Percentiles rank a stretch among this genome's conserved stretches.
Evolutionary conservation across 1,140 invertebrate genomes (phyloP).

Genomic region (Melitaea cinxia): DNA sequence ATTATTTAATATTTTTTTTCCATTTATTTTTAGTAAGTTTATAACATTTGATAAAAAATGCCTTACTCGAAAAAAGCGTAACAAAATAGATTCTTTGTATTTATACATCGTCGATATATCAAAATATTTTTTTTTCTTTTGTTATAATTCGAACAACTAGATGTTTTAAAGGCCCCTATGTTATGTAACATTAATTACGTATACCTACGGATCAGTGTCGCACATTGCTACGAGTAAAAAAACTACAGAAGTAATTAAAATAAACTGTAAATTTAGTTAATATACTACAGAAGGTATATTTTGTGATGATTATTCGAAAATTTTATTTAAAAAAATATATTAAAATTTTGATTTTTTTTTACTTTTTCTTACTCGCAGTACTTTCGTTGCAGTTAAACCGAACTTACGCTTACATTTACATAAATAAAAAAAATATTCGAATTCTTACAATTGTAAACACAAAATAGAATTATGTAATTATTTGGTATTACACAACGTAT

Average conservation of each 20-base stretch:
- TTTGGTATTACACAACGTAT: slow-evolving; percentile 77
- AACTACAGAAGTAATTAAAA: slow-evolving; percentile 2
- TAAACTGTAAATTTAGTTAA: not conserved
- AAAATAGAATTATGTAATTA: slow-evolving; percentile 71
- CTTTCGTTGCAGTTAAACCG: slow-evolving; percentile 64
- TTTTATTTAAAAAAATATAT: not conserved
- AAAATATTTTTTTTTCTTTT: slow-evolving; percentile 65
- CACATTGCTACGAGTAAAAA: slow-evolving; percentile 54
- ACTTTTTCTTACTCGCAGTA: slow-evolving; percentile 48
- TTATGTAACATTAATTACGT: slow-evolving; percentile 71
- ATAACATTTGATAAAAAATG: slow-evolving; percentile 64
- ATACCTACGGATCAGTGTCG: slow-evolving; percentile 58
- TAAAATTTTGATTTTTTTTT: not conserved
- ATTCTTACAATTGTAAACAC: slow-evolving; percentile 68
- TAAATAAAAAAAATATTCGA: slow-evolving; percentile 71
- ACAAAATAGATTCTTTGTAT: slow-evolving; percentile 77
- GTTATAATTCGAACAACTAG: slow-evolving; percentile 54
- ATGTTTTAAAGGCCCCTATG: slow-evolving; percentile 69
- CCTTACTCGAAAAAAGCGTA: slow-evolving; percentile 64
- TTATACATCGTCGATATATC: slow-evolving; percentile 61
- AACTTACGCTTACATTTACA: slow-evolving; percentile 56
- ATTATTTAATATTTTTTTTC: slow-evolving; percentile 10
- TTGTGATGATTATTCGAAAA: slow-evolving; percentile 5
- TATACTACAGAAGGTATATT: not conserved
- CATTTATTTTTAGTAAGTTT: slow-evolving; percentile 36